Evolutionary conservation across 2,888 invertebrate species (phyloP), one percentile per base, ranked within the genome.

Genomic region (Molorchus minor): DNA sequence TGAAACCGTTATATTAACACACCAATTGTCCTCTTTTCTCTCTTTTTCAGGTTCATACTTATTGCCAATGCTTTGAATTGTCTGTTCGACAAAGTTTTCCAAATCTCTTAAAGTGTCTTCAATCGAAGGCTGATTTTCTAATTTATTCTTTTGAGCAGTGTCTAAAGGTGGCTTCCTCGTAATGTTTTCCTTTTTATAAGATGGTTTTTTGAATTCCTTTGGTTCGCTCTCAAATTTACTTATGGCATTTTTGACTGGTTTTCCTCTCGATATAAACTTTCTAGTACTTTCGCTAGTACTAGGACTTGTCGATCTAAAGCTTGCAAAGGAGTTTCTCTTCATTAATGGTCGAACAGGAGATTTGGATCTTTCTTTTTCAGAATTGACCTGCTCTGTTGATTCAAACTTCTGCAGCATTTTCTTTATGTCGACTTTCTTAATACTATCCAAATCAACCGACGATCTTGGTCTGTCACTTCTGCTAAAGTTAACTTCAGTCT

Each of bases 371-470:
- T 41, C 52, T 36, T 41, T 52, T 30, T 20, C 8, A 7, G 2
- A 5, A 52, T 59, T 54, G 57, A 60, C 63, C 58, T 69, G 61
- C 45, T 67, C 65, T 41, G 59, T 62, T 13, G 67, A 74, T 69
- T 81, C 81, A 60, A 81, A 81, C 58, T 79, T 81, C 56, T 73
- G 67, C 21, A 80, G 67, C 45, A 81, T 79, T 55, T 78, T 78
- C 55, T 77, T 81, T 35, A 81, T 78, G 64, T 80, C 74, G 2
- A 81, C 80, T 55, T 79, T 80, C 47, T 74, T 76, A 2, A 78
- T 72, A 4, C 77, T 76, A 47, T 80, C 80, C 40, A 81, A 70
- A 71, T 81, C 80, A 4, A 80, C 76, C 2, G 80, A 79, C 46
- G 71, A 72, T 54, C 79, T 67, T 1, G 73, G 68, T 33, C 56